Base-by-base conservation (phyloP, 1,140 invertebrate genomes). In the Magallana angulata region DNA sequence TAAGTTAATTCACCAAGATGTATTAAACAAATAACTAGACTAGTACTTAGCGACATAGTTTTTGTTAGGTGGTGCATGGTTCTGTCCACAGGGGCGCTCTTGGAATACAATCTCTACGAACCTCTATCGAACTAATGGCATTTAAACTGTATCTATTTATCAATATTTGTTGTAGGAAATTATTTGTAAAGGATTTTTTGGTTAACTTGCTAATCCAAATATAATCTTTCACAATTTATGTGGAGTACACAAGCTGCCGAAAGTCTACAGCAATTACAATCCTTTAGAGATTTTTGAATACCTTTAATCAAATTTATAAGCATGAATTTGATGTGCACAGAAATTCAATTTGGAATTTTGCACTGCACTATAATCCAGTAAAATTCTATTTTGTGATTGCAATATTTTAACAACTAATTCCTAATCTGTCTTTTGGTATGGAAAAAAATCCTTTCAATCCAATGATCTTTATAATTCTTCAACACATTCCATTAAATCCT, bases 141-240 rank as follows among this genome's bases (percentile, higher is more conserved):
- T 71, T 71, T 71, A 71, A 71, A 71, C 68, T 71, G 68, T 71
- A 71, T 71, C 68, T 71, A 71, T 71, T 71, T 24, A 71, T 71
- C 68, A 71, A 71, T 71, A 71, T 71, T 71, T 71, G 68, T 36
- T 36, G 68, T 71, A 71, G 68, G 68, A 71, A 71, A 71, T 71
- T 71, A 71, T 71, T 30, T 71, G 36, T 30, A 71, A 30, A 71
- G 68, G 68, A 71, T 30, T 71, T 71, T 30, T 71, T 11, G 18
- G 68, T 71, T 71, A 71, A 71, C 68, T 71, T 71, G 68, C 68
- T 71, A 71, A 71, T 71, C 68, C 68, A 11, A 24, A 30, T 30
- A 30, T 71, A 71, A 71, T 71, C 68, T 71, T 71, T 18, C 68
- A 71, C 68, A 71, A 71, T 71, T 71, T 71, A 24, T 9, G 36